Percentiles rank a stretch among this genome's conserved stretches.
Evolutionary conservation across 2,113 vertebrate genomes (phyloP).

Genomic region (Myotis lucifugus): DNA sequence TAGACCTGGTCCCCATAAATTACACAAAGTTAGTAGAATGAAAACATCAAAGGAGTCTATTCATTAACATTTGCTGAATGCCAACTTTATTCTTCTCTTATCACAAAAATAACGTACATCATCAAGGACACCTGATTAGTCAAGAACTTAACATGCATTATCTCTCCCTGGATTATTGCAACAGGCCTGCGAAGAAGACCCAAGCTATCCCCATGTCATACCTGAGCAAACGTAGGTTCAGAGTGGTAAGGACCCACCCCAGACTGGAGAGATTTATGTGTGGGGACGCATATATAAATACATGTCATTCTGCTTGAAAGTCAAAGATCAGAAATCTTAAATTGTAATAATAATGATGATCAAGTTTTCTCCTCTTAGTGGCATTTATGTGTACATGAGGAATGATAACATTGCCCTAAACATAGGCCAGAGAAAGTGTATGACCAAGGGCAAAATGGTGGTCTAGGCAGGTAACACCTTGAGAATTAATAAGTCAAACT

Average conservation of each 20-base stretch:
- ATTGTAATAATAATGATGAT: neutral
- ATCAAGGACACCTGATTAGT: neutral
- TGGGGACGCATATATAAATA: neutral
- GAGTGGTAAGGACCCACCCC: neutral
- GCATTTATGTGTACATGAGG: neutral
- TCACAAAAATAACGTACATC: neutral
- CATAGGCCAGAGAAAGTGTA: neutral
- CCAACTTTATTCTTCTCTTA: neutral
- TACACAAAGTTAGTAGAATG: neutral
- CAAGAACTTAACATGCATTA: neutral
- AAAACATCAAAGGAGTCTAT: neutral
- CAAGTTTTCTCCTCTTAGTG: neutral
- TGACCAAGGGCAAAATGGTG: neutral
- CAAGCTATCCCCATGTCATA: too few relatives aligned
- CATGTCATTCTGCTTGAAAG: neutral
- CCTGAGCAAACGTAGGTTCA: neutral
- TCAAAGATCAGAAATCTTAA: neutral
- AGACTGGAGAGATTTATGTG: neutral
- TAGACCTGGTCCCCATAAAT: neutral
- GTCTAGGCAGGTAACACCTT: neutral
- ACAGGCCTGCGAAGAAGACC: neutral
- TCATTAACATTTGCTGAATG: neutral
- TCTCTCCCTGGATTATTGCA: neutral
- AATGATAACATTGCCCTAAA: neutral
- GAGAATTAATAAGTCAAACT: neutral